Conservation (phyloP, 1,140 invertebrate genomes). For the Mizuhopecten yessoensis region DNA sequence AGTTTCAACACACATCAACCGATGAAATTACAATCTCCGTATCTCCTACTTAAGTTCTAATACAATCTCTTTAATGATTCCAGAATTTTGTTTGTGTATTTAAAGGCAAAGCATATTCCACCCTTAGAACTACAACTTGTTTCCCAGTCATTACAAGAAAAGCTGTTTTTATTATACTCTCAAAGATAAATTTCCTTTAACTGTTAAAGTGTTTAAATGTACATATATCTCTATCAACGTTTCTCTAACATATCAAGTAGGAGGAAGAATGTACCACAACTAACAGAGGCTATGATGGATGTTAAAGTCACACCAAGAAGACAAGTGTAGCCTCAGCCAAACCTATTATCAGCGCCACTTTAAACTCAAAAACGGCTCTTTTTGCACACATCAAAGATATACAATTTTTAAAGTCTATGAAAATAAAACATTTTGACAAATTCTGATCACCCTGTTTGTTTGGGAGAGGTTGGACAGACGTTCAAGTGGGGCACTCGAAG, state of each 20-base stretch:
- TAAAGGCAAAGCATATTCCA: not conserved
- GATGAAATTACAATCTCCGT: too few species aligned
- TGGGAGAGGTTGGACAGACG: too few species aligned
- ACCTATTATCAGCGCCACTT: too few species aligned
- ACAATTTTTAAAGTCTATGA: too few species aligned
- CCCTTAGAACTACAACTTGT: not conserved
- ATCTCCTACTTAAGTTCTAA: too few species aligned
- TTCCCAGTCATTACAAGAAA: not conserved
- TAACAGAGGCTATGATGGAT: not conserved
- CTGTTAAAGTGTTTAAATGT: not conserved
- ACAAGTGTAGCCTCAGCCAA: too few species aligned
- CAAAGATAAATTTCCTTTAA: not conserved
- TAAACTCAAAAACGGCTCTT: too few species aligned
- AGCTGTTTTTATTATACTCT: not conserved
- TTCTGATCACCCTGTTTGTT: too few species aligned
- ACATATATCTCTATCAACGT: not conserved
- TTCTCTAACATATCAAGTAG: not conserved
- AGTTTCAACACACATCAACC: too few species aligned
- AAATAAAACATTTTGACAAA: too few species aligned
- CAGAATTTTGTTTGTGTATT: not conserved
- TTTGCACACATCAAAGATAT: too few species aligned
- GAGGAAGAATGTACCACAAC: not conserved
- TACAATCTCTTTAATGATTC: not conserved
- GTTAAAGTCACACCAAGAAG: not conserved
- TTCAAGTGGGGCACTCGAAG: too few species aligned